Evolutionary conservation across 1,140 invertebrate genomes (phyloP).

Genomic region (Tetramorium parvispinum): DNA sequence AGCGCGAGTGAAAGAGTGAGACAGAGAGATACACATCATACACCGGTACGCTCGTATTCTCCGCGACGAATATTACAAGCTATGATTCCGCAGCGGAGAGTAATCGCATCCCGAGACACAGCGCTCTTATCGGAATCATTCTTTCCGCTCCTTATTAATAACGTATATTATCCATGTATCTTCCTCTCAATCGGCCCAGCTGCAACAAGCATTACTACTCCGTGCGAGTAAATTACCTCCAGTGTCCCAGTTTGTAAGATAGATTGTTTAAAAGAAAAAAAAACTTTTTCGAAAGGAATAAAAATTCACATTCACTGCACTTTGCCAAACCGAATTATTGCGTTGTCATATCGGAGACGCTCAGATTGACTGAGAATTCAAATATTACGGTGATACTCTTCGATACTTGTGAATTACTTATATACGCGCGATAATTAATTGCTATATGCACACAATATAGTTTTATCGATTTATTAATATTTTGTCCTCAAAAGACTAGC

Average conservation of each 20-base stretch:
- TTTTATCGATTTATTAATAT: constrained; percentile 22
- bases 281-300: neutral
- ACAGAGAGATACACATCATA: constrained; percentile 41
- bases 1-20: constrained; percentile 30
- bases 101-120: constrained; percentile 51
- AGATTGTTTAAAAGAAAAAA: neutral
- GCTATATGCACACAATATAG: neutral
- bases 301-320: too few relatives aligned
- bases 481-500: constrained; percentile 12
- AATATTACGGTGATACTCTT: neutral
- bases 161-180: neutral
- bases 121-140: constrained; percentile 15
- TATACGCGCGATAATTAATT: neutral
- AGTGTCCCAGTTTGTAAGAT: neutral
- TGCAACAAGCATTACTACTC: neutral
- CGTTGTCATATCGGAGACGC: neutral
- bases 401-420: neutral
- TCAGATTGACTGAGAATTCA: neutral
- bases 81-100: constrained; percentile 69
- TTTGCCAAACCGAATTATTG: neutral
- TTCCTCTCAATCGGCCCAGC: neutral
- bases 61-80: constrained; percentile 78
- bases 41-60: constrained; percentile 66
- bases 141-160: constrained; percentile 17
- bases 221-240: neutral